Conservation (phyloP, 2,797 vertebrate species). For the Rhodeus uyekii region DNA sequence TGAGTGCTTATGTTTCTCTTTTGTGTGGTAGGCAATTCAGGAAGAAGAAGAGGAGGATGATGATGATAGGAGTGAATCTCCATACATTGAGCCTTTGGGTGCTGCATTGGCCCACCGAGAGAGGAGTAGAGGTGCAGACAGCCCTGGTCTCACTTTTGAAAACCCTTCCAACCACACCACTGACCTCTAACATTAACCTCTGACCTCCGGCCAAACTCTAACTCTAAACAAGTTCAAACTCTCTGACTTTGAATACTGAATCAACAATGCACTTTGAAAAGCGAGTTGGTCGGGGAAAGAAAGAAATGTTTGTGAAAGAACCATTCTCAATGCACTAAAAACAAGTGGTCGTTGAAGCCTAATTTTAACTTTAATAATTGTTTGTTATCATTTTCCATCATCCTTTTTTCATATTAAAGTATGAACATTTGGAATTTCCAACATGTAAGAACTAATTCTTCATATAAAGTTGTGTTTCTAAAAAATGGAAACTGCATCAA, state of each 20-base stretch:
- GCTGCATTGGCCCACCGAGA: constrained; percentile 73
- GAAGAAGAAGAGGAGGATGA: constrained; percentile 67
- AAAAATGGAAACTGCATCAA: neutral
- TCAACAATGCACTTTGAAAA: neutral
- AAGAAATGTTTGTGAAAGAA: neutral
- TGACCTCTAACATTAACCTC: constrained; percentile 74
- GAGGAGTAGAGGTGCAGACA: constrained; percentile 37
- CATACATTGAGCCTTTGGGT: constrained; percentile 75
- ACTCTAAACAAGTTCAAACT: neutral
- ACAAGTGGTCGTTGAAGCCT: neutral
- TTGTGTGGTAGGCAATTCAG: constrained; percentile 57
- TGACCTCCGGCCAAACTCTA: neutral
- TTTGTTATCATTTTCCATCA: neutral
- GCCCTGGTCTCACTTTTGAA: constrained; percentile 10
- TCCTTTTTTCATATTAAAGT: neutral
- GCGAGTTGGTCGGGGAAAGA: neutral
- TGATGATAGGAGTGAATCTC: neutral
- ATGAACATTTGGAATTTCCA: neutral
- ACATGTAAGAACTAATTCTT: neutral
- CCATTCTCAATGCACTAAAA: neutral
- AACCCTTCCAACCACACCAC: constrained; percentile 81
- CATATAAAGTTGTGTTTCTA: neutral
- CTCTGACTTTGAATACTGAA: neutral
- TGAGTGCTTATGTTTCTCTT: neutral
- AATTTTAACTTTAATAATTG: neutral